Evolutionary conservation across 2,797 vertebrate species (phyloP), one percentile per base, ranked within the genome.

Genomic region (Clamator glandarius): DNA sequence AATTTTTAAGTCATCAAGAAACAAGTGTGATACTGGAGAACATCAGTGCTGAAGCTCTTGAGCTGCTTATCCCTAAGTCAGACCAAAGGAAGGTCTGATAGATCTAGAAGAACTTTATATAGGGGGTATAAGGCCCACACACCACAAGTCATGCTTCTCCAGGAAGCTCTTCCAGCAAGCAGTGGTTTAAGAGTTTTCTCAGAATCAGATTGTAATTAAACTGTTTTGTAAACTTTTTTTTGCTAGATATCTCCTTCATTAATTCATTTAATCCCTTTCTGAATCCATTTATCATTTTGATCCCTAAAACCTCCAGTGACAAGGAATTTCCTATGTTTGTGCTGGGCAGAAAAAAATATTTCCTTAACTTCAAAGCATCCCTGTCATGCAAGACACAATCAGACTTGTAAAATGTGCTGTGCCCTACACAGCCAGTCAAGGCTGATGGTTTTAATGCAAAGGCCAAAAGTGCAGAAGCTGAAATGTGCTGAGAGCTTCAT

Each of bases 11-110:
- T 64, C 2, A 8, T 16, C 8, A 44, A 91, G 78, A 74, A 92
- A 74, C 9, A 52, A 42, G 31, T 16, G 68, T 20, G 9, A 25
- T 15, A 20, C 26, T 57, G 70, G 24, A 75, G 31, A 59, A 55
- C 6, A 51, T 23, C 50, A 3, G 0, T 23, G 20, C 48, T 84
- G 29, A 58, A 62, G 20, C 0, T 0, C 29, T 67, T 1, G 4
- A 24, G 7, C 33, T 57, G n/a, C 35, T 78, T 25, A 55, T 21
- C 35, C 44, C 70, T 35, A 39, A 51, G 18, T 12, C 55, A 3
- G 2, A 19, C 11, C 6, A 5, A 19, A 52, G 29, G 7, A 76
- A 26, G 44, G 23, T 59, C 25, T 59, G 50, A 44, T 18, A 35
- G 0, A 68, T 36, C 5, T 16, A 29, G 5, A 78, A 31, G 7